phyloP scores from a whole-genome alignment of 2,888 invertebrate genomes.

The Macrosiphum euphorbiae region DNA sequence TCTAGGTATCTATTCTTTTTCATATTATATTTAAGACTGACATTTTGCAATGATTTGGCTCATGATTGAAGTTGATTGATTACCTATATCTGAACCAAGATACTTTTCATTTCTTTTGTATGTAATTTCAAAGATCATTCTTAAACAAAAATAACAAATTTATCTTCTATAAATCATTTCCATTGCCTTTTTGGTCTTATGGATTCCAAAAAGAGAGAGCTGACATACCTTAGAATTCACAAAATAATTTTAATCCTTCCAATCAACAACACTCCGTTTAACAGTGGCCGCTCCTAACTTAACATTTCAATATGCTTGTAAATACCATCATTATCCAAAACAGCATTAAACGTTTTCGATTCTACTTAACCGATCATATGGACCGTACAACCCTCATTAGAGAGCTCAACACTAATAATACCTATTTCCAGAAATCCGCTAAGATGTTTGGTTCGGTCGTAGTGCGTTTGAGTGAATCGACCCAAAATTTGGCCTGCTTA shows the following conservation, averaged over 20 bases:
- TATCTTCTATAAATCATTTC: background rate
- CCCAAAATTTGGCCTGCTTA: background rate
- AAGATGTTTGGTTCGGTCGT: background rate
- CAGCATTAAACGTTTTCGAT: background rate
- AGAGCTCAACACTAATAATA: background rate
- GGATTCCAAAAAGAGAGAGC: background rate
- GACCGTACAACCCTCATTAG: background rate
- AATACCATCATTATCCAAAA: background rate
- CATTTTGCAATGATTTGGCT: background rate
- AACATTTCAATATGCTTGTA: background rate
- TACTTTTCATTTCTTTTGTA: background rate
- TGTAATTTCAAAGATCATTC: background rate
- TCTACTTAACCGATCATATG: background rate
- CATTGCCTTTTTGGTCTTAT: fast-evolving
- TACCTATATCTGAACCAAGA: background rate
- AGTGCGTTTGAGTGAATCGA: background rate
- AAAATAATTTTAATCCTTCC: background rate
- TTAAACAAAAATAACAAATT: background rate
- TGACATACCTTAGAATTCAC: background rate
- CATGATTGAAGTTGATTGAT: background rate
- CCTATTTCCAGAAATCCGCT: background rate
- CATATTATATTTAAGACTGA: background rate
- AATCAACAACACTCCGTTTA: background rate
- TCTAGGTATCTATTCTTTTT: background rate
- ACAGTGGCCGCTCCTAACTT: fast-evolving